Percentiles rank a stretch among this genome's conserved stretches.
These are phyloP conservation scores for Scaptomyza caliginosa DNA, from an alignment of 2,888 invertebrate genomes.

Conservation along the genomic window DNA sequence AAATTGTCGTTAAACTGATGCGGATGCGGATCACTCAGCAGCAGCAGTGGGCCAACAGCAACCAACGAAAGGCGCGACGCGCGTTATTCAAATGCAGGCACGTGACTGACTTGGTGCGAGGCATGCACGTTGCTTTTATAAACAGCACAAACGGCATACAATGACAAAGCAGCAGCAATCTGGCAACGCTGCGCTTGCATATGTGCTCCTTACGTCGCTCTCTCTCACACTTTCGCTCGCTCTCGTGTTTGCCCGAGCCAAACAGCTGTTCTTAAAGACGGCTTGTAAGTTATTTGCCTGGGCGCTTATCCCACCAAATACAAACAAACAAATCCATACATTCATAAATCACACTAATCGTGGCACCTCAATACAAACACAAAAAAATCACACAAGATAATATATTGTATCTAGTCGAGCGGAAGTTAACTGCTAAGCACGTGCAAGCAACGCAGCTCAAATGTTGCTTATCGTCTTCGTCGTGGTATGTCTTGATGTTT, in stretches of 20 bases:
- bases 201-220: slow-evolving; percentile 31
- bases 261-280: slow-evolving; percentile 50
- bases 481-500: slow-evolving; percentile 1
- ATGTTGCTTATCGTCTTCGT: not conserved
- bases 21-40: slow-evolving; percentile 70
- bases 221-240: slow-evolving; percentile 15
- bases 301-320: slow-evolving; percentile 33
- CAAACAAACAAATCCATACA: slow-evolving; percentile 21
- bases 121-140: slow-evolving; percentile 73
- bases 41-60: slow-evolving; percentile 38
- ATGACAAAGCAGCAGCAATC: slow-evolving; percentile 31
- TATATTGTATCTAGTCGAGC: not conserved
- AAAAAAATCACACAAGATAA: slow-evolving; percentile 2
- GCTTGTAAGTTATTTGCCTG: slow-evolving; percentile 42
- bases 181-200: slow-evolving; percentile 69
- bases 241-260: slow-evolving; percentile 12
- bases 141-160: slow-evolving; percentile 35
- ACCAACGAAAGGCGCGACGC: slow-evolving; percentile 52
- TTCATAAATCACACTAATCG: not conserved
- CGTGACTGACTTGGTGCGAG: slow-evolving; percentile 74
- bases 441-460: slow-evolving; percentile 20
- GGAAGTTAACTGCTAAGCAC: slow-evolving; percentile 10
- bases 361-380: slow-evolving; percentile 2
- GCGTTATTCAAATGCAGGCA: slow-evolving; percentile 70
- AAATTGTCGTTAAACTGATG: slow-evolving; percentile 48